Percentiles rank a stretch among this genome's conserved stretches.
phyloP scores from a whole-genome alignment of 2,797 vertebrate species.

The Tragelaphus eurycerus region DNA sequence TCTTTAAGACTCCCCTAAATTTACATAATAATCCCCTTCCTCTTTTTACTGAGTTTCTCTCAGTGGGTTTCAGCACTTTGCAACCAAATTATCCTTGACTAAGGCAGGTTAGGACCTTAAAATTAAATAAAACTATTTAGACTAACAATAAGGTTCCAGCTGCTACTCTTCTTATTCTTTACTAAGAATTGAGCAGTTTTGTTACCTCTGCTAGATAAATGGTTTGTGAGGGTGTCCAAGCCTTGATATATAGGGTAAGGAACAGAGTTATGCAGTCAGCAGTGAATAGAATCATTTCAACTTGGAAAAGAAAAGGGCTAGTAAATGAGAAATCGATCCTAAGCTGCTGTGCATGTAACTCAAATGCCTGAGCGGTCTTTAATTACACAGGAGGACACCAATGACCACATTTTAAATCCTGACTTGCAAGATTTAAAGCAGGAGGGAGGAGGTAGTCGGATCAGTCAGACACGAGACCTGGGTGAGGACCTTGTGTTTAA shows the following conservation, averaged over 20 bases:
- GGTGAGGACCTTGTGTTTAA: neutral
- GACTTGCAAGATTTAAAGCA: neutral
- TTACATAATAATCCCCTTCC: neutral
- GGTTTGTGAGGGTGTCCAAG: neutral
- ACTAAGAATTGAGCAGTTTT: neutral
- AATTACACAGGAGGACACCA: neutral
- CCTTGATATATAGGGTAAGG: neutral
- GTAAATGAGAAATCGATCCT: neutral
- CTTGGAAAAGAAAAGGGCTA: neutral
- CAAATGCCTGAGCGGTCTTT: neutral
- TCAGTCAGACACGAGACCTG: neutral
- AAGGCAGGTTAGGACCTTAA: neutral
- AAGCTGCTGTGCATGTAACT: neutral
- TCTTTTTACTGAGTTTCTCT: neutral
- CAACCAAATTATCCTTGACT: slow-evolving; percentile 34
- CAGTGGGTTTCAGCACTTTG: neutral
- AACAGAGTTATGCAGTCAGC: neutral
- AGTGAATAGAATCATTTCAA: neutral
- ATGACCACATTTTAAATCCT: neutral
- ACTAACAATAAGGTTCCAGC: neutral
- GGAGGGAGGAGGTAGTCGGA: neutral
- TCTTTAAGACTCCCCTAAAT: neutral
- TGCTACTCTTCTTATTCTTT: neutral
- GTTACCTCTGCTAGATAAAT: neutral
- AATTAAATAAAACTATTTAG: neutral